phyloP scores from a whole-genome alignment of 2,888 invertebrate genomes.

The Drosophila kambysellisi region DNA sequence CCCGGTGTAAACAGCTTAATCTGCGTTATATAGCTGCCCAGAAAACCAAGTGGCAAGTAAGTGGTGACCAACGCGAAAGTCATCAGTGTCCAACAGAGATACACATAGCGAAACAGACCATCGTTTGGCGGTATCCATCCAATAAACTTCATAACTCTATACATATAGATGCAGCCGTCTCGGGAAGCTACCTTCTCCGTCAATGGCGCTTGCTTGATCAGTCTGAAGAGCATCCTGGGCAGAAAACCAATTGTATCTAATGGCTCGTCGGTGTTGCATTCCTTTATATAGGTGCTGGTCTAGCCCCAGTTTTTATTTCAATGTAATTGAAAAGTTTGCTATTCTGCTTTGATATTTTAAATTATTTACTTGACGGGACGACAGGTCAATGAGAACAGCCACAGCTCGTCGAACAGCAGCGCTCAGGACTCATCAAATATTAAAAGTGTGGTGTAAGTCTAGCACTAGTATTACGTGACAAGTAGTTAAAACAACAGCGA shows the following conservation, averaged over 20 bases:
- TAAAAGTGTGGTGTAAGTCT: slow-evolving; percentile 45
- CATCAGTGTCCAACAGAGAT: slow-evolving; percentile 49
- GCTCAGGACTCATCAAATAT: background rate
- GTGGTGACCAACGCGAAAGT: slow-evolving; percentile 43
- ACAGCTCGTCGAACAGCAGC: slow-evolving; percentile 6
- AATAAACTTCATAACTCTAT: slow-evolving; percentile 58
- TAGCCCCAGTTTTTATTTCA: slow-evolving; percentile 39
- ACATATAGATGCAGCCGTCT: slow-evolving; percentile 64
- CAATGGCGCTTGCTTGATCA: slow-evolving; percentile 56
- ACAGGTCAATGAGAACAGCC: slow-evolving; percentile 14
- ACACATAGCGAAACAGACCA: slow-evolving; percentile 48
- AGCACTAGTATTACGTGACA: slow-evolving; percentile 41
- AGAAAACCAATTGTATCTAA: background rate
- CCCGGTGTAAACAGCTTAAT: slow-evolving; percentile 62
- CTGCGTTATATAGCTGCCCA: slow-evolving; percentile 61
- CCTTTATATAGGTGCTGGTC: slow-evolving; percentile 49
- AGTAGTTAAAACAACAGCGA: too few relatives aligned
- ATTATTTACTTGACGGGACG: slow-evolving; percentile 58
- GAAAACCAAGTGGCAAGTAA: slow-evolving; percentile 63
- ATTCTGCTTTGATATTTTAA: slow-evolving; percentile 49
- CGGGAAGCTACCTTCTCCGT: slow-evolving; percentile 39
- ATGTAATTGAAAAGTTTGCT: slow-evolving; percentile 52
- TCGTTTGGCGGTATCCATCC: slow-evolving; percentile 63
- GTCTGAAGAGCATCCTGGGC: slow-evolving; percentile 57
- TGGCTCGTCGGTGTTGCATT: background rate